Conservation (phyloP, 2,113 vertebrate species). For the Chroicocephalus ridibundus region DNA sequence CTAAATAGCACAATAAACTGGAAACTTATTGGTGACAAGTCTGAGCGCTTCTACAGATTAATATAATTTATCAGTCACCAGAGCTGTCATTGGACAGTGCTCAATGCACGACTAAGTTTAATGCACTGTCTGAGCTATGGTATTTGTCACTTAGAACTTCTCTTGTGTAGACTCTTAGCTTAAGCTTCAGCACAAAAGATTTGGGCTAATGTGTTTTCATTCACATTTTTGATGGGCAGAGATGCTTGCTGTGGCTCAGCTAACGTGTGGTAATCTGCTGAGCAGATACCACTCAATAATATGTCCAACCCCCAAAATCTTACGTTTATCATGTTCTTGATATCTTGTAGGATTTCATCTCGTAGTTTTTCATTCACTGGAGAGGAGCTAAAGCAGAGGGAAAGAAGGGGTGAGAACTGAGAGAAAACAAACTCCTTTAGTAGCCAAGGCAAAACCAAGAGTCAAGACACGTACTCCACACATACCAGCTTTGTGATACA, state of each 20-base stretch:
- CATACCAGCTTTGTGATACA: background rate
- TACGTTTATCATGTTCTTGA: conserved; percentile 58
- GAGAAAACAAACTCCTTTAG: background rate
- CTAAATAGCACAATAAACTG: background rate
- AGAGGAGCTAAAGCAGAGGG: background rate
- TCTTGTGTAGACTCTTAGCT: background rate
- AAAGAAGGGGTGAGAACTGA: background rate
- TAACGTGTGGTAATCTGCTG: background rate
- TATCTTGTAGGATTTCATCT: conserved; percentile 18
- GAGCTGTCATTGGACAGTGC: background rate
- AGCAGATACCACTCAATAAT: background rate
- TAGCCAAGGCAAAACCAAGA: background rate
- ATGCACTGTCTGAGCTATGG: background rate
- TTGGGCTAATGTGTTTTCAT: background rate
- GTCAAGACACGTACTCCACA: background rate
- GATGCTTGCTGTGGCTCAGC: background rate
- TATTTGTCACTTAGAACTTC: background rate
- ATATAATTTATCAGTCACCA: background rate
- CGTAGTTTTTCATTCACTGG: background rate
- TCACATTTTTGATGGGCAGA: background rate
- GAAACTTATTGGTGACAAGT: background rate
- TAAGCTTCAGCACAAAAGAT: background rate
- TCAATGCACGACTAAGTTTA: background rate
- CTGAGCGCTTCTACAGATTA: background rate
- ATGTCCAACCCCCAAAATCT: background rate